These are phyloP conservation scores for Rhopilema esculentum DNA, from an alignment of 30 jellyfish, hydroid and myxozoan genomes.

Conservation along the genomic window DNA sequence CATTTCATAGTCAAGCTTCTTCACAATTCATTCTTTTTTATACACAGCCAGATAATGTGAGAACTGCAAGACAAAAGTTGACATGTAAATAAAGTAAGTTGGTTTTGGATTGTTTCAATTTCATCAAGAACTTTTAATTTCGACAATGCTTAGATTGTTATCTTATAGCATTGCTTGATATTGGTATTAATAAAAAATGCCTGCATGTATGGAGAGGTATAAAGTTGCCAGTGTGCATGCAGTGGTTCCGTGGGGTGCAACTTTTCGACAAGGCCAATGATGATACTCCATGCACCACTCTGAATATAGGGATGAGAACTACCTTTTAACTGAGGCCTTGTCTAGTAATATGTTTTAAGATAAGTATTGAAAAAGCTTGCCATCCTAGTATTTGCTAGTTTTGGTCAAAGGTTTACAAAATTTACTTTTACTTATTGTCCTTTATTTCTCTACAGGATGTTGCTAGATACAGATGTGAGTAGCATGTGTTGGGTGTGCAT, in stretches of 20 bases:
- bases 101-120: not conserved
- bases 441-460: not conserved
- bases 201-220: not conserved
- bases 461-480: not conserved
- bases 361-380: not conserved
- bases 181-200: not conserved
- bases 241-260: no score
- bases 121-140: not conserved
- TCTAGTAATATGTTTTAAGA: not conserved
- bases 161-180: not conserved
- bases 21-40: not conserved
- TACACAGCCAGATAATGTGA: not conserved
- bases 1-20: not conserved
- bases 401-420: no score
- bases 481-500: not conserved
- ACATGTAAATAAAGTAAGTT: not conserved
- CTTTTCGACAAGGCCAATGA: slow-evolving; percentile 52
- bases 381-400: no score
- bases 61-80: not conserved
- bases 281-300: slow-evolving; percentile 79
- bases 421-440: not conserved
- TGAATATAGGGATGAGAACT: slow-evolving; percentile 45
- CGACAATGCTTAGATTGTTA: not conserved
- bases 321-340: slow-evolving; percentile 68
- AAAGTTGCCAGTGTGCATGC: no score